A percentile compares a stretch with the other conserved stretches of the same genome.
These are phyloP conservation scores for Cataglyphis livida DNA, from an alignment of 2,888 invertebrate genomes.

Conservation along the genomic window DNA sequence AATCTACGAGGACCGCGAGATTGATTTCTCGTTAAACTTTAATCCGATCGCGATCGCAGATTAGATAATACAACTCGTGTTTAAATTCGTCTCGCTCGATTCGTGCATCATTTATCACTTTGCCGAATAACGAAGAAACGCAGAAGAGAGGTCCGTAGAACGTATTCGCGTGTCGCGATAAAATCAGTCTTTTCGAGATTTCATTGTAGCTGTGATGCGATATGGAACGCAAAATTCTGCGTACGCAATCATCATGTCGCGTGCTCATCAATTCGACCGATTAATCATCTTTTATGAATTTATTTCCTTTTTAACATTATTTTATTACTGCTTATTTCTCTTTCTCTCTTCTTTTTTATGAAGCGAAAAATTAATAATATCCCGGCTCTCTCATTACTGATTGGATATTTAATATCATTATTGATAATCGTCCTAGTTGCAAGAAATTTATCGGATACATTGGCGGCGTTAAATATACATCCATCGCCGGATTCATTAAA, in stretches of 20 bases:
- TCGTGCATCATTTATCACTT: constrained; percentile 42
- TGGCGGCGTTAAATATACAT: neutral
- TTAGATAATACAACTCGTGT: constrained; percentile 33
- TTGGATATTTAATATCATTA: constrained; percentile 36
- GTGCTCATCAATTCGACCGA: neutral
- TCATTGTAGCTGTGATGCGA: neutral
- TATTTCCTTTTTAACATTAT: neutral
- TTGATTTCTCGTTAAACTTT: constrained; percentile 41
- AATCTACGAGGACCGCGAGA: constrained; percentile 15
- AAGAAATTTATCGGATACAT: neutral
- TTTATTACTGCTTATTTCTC: neutral
- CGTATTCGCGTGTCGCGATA: constrained; percentile 6
- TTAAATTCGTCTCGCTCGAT: constrained; percentile 34
- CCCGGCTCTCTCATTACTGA: neutral
- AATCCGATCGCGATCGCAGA: constrained; percentile 27
- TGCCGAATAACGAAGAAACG: neutral
- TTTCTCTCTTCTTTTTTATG: neutral
- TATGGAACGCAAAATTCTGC: constrained; percentile 24
- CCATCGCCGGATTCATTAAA: neutral
- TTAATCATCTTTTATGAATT: constrained; percentile 4
- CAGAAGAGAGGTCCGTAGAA: neutral
- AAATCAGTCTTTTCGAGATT: constrained; percentile 20
- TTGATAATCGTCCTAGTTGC: neutral
- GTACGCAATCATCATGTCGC: neutral
- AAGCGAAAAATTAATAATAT: neutral